These are phyloP conservation scores for Macaca nemestrina DNA, from an alignment of 2,113 vertebrate species.

Conservation along the genomic window DNA sequence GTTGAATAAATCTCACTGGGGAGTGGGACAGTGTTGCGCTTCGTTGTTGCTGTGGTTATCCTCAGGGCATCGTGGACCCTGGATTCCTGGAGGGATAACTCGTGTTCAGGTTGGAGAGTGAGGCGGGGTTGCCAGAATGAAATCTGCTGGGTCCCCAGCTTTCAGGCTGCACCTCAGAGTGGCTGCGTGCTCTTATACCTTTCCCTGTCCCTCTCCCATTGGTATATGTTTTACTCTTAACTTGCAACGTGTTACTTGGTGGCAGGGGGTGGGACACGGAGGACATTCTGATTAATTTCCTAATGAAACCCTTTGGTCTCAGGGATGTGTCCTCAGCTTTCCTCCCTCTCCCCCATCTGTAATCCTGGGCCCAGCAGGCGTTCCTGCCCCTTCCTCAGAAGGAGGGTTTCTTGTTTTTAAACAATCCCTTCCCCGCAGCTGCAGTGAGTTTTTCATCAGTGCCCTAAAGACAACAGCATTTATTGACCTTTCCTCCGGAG, in stretches of 20 bases:
- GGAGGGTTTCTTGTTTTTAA: background rate
- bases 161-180: fast-evolving
- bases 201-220: background rate
- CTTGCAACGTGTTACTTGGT: background rate
- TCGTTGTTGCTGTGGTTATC: background rate
- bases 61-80: background rate
- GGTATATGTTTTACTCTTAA: background rate
- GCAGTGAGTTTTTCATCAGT: background rate
- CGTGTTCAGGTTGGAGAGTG: background rate
- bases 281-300: background rate
- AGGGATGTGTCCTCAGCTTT: background rate
- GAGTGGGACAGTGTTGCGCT: background rate
- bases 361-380: background rate
- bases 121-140: background rate
- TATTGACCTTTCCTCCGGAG: background rate
- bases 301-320: background rate
- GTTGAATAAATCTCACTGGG: background rate
- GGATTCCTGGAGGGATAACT: background rate
- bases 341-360: background rate
- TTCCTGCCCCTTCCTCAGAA: background rate
- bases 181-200: background rate
- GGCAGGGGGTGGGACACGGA: background rate
- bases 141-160: background rate
- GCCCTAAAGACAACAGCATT: background rate
- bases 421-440: background rate